Evolutionary conservation across 2,888 invertebrate species (phyloP).

Genomic region (Tachina lurida): DNA sequence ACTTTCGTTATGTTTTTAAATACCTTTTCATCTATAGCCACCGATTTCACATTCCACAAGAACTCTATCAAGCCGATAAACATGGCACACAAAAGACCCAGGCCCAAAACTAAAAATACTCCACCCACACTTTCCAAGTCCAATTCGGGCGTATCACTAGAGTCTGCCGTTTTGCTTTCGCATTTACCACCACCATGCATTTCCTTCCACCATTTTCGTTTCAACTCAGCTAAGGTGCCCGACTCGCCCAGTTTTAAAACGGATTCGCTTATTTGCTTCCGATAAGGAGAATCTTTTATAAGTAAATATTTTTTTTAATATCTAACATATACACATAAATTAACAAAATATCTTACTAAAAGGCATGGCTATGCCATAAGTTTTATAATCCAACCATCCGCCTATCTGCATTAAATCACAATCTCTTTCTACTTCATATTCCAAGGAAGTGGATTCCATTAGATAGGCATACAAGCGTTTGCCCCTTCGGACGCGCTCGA

Average conservation of each 20-base stretch:
- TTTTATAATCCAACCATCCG: conserved; percentile 92
- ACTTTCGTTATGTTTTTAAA: neutral
- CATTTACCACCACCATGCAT: conserved; percentile 84
- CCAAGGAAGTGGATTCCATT: conserved; percentile 97
- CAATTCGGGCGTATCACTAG: conserved; percentile 80
- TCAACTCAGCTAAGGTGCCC: conserved; percentile 90
- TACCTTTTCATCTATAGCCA: conserved; percentile 91
- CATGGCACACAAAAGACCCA: conserved; percentile 88
- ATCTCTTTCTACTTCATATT: conserved; percentile 93
- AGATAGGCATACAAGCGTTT: conserved; percentile 95
- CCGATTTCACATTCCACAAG: conserved; percentile 91
- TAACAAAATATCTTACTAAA: conserved; percentile 86
- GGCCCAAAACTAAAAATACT: conserved; percentile 92
- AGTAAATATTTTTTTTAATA: neutral
- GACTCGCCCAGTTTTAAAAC: conserved; percentile 95
- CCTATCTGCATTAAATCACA: conserved; percentile 94
- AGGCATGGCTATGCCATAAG: conserved; percentile 96
- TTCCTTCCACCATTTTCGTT: conserved; percentile 96
- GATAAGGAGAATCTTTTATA: conserved; percentile 88
- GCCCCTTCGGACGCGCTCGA: conserved; percentile 90
- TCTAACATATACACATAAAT: neutral
- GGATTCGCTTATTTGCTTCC: conserved; percentile 92
- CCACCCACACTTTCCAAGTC: conserved; percentile 91
- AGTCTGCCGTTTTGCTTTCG: conserved; percentile 73
- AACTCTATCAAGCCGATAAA: conserved; percentile 92